These are phyloP conservation scores for Anguilla obscura DNA, from an alignment of 2,797 vertebrate species.

Conservation along the genomic window DNA sequence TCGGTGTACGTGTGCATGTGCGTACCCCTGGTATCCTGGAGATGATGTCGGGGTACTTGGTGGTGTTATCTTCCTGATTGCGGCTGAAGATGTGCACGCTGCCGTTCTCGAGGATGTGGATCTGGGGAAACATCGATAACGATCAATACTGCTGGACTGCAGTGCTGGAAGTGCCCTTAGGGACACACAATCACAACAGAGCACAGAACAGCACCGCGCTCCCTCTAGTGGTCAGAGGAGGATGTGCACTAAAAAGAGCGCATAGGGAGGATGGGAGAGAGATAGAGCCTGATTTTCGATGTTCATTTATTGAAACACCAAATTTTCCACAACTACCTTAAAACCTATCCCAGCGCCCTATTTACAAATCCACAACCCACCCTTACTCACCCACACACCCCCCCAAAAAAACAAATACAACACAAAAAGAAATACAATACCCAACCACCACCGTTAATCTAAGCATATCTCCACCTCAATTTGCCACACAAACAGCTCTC, in stretches of 20 bases:
- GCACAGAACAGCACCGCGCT: not conserved
- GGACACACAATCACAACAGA: not conserved
- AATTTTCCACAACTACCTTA: no score
- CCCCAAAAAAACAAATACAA: no score
- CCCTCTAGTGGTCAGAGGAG: not conserved
- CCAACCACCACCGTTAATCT: no score
- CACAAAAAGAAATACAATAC: no score
- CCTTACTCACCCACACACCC: no score
- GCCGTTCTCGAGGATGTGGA: constrained; percentile 83
- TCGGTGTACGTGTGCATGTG: not conserved
- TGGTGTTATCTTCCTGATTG: constrained; percentile 91
- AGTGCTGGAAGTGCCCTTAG: no score
- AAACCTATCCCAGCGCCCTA: no score
- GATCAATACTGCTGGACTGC: not conserved
- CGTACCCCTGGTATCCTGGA: constrained; percentile 82
- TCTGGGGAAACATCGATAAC: constrained; percentile 62
- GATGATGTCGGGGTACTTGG: constrained; percentile 88
- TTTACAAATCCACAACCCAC: no score
- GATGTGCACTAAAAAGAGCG: not conserved
- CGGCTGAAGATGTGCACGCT: constrained; percentile 86
- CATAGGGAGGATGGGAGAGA: not conserved
- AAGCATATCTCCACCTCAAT: no score
- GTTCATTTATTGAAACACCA: no score
- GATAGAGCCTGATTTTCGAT: not conserved
- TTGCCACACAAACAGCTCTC: no score